Conservation (phyloP, 1,140 invertebrate species). For the Ceratina australensis region DNA sequence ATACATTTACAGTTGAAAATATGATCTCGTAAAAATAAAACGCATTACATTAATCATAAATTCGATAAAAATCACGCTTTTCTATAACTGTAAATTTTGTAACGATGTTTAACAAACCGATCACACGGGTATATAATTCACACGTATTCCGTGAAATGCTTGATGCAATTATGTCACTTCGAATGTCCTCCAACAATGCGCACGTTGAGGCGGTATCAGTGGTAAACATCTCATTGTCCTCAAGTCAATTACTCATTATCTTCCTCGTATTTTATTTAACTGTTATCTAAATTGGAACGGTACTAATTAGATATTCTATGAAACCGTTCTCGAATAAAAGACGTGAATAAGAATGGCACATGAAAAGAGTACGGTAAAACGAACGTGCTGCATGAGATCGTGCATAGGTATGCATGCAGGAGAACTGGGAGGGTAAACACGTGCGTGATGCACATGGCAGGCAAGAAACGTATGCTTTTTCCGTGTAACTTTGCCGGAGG, state of each 20-base stretch:
- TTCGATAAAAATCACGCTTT: too few relatives aligned
- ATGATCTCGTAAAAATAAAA: too few relatives aligned
- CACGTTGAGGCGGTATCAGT: not conserved
- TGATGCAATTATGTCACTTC: not conserved
- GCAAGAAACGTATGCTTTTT: conserved; percentile 24
- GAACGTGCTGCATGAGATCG: not conserved
- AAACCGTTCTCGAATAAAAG: not conserved
- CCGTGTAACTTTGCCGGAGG: conserved; percentile 6
- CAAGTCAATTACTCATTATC: not conserved
- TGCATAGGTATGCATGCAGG: not conserved
- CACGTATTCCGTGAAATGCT: not conserved
- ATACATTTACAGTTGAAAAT: not conserved
- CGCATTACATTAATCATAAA: too few relatives aligned
- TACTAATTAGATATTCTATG: not conserved
- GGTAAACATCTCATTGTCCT: not conserved
- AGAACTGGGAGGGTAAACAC: not conserved
- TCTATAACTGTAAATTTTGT: too few relatives aligned
- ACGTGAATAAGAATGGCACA: not conserved
- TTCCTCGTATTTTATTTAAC: too few relatives aligned
- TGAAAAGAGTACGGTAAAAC: not conserved
- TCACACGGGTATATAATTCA: not conserved
- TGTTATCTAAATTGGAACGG: not conserved
- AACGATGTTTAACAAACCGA: too few relatives aligned
- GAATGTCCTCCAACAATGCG: not conserved
- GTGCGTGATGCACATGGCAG: not conserved